These are phyloP conservation scores for Muscicapa striata DNA, from an alignment of 2,797 vertebrate species.

Conservation along the genomic window DNA sequence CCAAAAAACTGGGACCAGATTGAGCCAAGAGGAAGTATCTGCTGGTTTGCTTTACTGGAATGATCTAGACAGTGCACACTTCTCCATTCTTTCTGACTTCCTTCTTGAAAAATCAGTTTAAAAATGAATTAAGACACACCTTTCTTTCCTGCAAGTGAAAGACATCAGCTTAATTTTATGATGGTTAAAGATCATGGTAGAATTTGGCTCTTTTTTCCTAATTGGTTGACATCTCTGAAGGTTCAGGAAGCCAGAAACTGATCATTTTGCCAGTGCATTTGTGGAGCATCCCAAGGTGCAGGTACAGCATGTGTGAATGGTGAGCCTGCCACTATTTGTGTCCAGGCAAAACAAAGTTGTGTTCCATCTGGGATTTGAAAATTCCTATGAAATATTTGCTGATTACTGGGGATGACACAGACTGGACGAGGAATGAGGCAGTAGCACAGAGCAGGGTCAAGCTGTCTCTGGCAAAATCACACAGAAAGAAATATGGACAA, in stretches of 20 bases:
- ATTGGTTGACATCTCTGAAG: not conserved
- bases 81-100: not conserved
- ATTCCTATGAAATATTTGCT: not conserved
- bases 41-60: not conserved
- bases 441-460: not conserved
- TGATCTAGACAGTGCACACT: not conserved
- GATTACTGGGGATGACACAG: too few species aligned
- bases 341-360: not conserved
- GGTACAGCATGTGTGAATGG: not conserved
- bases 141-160: not conserved
- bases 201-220: not conserved
- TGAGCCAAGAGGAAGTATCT: conserved; percentile 50
- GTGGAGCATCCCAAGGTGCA: accelerated
- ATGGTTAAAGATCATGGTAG: not conserved
- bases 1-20: not conserved
- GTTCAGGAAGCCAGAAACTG: not conserved
- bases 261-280: not conserved
- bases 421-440: not conserved
- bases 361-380: not conserved
- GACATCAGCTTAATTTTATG: not conserved
- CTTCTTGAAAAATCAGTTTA: not conserved
- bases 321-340: not conserved
- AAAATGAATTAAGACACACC: not conserved
- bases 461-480: not conserved
- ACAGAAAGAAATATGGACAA: not conserved